phyloP scores from a whole-genome alignment of 2,113 vertebrate genomes.

The Fulica atra region DNA sequence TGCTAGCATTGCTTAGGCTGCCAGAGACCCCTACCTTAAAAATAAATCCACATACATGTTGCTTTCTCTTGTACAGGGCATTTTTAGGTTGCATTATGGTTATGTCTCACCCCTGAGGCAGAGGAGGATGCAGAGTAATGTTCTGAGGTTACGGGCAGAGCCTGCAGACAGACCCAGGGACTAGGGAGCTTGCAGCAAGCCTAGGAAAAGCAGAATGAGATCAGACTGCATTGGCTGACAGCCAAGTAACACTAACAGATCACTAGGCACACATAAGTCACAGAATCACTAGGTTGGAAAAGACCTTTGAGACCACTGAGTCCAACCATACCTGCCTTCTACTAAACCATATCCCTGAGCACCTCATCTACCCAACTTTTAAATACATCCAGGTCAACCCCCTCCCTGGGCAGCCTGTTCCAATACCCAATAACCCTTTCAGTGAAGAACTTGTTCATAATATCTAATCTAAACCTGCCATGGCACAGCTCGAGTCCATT shows the following conservation, averaged over 20 bases:
- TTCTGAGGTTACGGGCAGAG: neutral
- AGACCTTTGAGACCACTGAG: no score
- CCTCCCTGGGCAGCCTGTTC: no score
- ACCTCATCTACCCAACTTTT: no score
- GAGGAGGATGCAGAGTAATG: neutral
- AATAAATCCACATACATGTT: neutral
- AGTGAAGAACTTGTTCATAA: no score
- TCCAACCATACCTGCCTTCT: no score
- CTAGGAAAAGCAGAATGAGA: fast-evolving
- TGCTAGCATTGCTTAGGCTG: neutral
- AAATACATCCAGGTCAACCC: no score
- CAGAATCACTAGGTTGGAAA: no score
- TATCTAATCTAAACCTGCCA: no score
- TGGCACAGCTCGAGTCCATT: no score
- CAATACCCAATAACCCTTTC: no score
- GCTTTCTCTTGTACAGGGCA: neutral
- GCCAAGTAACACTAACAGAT: no score
- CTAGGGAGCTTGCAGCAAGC: neutral
- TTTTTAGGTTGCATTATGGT: neutral
- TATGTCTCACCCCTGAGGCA: neutral
- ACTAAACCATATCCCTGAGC: no score
- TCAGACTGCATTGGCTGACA: fast-evolving
- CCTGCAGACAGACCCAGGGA: neutral
- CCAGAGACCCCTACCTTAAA: neutral
- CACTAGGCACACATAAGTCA: neutral